Conservation (phyloP, 2,888 invertebrate genomes). For the Lingula anatina region DNA sequence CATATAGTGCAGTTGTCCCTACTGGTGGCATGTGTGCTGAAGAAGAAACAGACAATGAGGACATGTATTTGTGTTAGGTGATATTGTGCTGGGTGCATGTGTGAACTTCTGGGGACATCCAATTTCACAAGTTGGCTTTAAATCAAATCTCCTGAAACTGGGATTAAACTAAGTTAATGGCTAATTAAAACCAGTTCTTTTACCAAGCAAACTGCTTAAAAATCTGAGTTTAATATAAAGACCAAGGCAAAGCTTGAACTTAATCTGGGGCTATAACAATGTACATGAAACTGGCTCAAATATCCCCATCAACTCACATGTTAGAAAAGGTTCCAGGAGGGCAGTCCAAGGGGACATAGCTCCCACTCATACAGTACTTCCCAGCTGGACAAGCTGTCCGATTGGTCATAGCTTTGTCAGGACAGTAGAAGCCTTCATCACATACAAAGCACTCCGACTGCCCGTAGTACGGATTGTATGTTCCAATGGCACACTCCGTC, state of each 20-base stretch:
- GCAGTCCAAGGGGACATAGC: slow-evolving; percentile 32
- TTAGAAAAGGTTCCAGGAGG: slow-evolving; percentile 44
- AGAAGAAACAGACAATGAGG: not conserved
- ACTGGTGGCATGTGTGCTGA: slow-evolving; percentile 6
- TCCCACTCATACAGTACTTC: slow-evolving; percentile 37
- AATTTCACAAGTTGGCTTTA: too few relatives aligned
- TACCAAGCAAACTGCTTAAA: too few relatives aligned
- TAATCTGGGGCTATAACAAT: too few relatives aligned
- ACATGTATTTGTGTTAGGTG: too few relatives aligned
- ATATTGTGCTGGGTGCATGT: too few relatives aligned
- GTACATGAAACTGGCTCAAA: too few relatives aligned
- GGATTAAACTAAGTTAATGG: too few relatives aligned
- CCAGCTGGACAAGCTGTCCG: slow-evolving; percentile 38
- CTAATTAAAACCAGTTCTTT: too few relatives aligned
- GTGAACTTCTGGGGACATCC: too few relatives aligned
- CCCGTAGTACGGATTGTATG: slow-evolving; percentile 32
- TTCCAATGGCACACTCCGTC: slow-evolving; percentile 36
- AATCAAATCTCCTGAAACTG: too few relatives aligned
- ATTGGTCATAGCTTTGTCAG: slow-evolving; percentile 36
- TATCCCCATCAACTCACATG: slow-evolving; percentile 31
- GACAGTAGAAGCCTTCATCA: slow-evolving; percentile 44
- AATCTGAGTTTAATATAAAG: too few relatives aligned
- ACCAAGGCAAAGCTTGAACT: too few relatives aligned
- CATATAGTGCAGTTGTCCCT: slow-evolving; percentile 34
- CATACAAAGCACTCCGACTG: slow-evolving; percentile 32